Evolutionary conservation across 2,113 vertebrate species (phyloP).

Genomic region (Excalfactoria chinensis): DNA sequence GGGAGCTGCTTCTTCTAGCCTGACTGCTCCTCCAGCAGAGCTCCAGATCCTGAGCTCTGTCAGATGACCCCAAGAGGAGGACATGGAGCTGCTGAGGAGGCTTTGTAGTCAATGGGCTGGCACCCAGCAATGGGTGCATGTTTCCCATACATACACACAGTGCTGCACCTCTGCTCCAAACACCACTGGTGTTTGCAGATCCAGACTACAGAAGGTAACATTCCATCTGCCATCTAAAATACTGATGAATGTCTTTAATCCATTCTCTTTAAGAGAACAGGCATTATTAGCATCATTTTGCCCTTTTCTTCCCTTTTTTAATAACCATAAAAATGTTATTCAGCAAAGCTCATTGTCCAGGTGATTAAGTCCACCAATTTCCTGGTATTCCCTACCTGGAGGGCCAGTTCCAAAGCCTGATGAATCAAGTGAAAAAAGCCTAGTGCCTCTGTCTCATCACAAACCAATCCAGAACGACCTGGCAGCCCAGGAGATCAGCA

Average conservation of each 20-base stretch:
- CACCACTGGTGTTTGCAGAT: accelerated
- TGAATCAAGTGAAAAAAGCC: not conserved
- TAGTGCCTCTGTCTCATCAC: not conserved
- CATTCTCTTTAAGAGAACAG: not conserved
- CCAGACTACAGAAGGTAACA: not conserved
- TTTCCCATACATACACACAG: not conserved
- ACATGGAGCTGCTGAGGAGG: not conserved
- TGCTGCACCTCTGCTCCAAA: not conserved
- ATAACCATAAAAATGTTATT: not conserved
- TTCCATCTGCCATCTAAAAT: not conserved
- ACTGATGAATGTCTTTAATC: not conserved
- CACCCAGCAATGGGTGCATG: not conserved
- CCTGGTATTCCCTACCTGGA: not conserved
- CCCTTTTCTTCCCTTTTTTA: not conserved
- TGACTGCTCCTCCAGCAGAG: not conserved
- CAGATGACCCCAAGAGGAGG: not conserved
- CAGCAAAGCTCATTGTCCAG: not conserved
- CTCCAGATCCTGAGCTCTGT: not conserved
- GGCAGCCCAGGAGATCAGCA: not conserved
- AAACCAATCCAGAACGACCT: not conserved
- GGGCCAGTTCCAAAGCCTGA: conserved; percentile 6
- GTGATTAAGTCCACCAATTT: not conserved
- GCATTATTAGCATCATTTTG: not conserved
- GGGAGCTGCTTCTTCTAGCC: not conserved
- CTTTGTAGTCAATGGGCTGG: not conserved